Evolutionary conservation across 2,888 invertebrate species (phyloP), one percentile per base, ranked within the genome.

Genomic region (Candidula unifasciata): DNA sequence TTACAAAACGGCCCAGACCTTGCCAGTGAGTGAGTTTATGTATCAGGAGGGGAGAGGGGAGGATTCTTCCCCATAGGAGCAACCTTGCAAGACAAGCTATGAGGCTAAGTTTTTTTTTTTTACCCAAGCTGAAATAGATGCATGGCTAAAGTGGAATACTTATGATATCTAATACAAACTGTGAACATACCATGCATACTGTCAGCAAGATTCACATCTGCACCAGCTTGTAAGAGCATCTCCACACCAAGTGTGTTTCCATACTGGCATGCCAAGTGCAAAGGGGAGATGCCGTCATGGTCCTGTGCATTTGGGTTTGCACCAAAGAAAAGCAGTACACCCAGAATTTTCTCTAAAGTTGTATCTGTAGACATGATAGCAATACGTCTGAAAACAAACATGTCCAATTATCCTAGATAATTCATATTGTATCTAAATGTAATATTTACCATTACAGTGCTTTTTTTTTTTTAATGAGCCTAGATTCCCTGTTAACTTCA

Each of bases 321-420:
- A 21, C 82, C 82, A 82, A 82, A 82, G 68, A 82, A 82, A 44
- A 82, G 37, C 52, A 82, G 21, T 3, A 76, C 82, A 30, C 82
- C 76, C 27, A 82, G 27, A 21, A 82, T 76, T 52, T 82, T 82
- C 33, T 82, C 82, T 44, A 76, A 52, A 2, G 81, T 44, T n/a
- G 71, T 18, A 27, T 73, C 71, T 78, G 78, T n/a, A 30, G 24
- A 57, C 27, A 33, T n/a, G n/a, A n/a, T n/a, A n/a, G n/a, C 13
- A n/a, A 66, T 66, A 21, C n/a, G n/a, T n/a, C n/a, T n/a, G n/a
- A 8, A 66, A 66, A 66, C 10, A 10, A 18, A 8, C 27, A n/a
- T n/a, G 24, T 8, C n/a, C 6, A 66, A 66, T 66, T 66, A n/a
- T 66, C n/a, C 13, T 21, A 18, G 6, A 66, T 66, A 21, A 21